phyloP scores from a whole-genome alignment of 2,888 invertebrate genomes.

The Xylophagus ater region DNA sequence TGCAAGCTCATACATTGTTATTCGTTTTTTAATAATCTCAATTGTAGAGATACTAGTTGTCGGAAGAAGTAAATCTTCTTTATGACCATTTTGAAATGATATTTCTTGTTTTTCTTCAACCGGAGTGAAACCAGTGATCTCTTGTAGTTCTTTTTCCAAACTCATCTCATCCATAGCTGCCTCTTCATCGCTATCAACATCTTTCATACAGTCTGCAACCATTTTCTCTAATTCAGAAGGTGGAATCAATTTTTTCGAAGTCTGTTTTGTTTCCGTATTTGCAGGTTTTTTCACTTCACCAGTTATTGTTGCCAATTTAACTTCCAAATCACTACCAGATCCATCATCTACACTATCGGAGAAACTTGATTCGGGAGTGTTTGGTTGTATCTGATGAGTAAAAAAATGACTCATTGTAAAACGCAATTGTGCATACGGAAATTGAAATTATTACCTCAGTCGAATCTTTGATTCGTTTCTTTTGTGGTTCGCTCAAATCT shows the following conservation, averaged over 20 bases:
- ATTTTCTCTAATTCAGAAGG: constrained; percentile 56
- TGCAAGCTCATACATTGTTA: constrained; percentile 69
- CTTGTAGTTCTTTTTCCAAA: constrained; percentile 61
- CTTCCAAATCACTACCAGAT: constrained; percentile 73
- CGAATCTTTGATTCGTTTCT: too few species aligned
- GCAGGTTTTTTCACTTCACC: constrained; percentile 40
- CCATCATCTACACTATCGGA: constrained; percentile 43
- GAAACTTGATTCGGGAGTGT: too few species aligned
- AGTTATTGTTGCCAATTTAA: constrained; percentile 66
- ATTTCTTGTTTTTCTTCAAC: constrained; percentile 30
- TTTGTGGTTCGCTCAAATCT: too few species aligned
- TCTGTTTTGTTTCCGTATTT: constrained; percentile 32
- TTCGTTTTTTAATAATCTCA: constrained; percentile 54
- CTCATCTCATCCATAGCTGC: constrained; percentile 73
- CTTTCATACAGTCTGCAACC: constrained; percentile 68
- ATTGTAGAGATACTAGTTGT: constrained; percentile 29
- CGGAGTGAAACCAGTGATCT: constrained; percentile 44
- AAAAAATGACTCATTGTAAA: too few species aligned
- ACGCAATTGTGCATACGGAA: too few species aligned
- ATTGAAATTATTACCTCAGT: too few species aligned
- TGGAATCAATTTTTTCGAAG: constrained; percentile 38
- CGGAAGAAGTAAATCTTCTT: constrained; percentile 27
- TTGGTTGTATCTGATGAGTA: too few species aligned
- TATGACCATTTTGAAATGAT: too few species aligned
- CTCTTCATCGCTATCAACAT: constrained; percentile 67